phyloP scores from a whole-genome alignment of 1,140 invertebrate genomes.

The Acyrthosiphon pisum region DNA sequence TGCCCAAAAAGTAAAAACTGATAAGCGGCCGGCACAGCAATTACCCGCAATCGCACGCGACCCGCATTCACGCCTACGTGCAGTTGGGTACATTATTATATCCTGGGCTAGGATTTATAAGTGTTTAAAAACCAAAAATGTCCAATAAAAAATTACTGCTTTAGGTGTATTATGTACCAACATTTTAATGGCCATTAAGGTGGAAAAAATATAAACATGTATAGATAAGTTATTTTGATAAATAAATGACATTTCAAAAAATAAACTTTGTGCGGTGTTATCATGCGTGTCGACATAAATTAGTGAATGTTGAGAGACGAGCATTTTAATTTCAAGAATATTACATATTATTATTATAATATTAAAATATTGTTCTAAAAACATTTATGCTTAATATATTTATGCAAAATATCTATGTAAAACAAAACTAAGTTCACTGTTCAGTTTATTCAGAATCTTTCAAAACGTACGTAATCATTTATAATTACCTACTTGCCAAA shows the following conservation, averaged over 20 bases:
- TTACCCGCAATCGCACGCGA: not conserved
- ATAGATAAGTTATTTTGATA: not conserved
- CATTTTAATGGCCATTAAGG: not conserved
- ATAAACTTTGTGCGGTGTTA: not conserved
- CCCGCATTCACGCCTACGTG: not conserved
- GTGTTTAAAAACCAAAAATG: not conserved
- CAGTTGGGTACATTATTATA: not conserved
- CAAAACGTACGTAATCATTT: not conserved
- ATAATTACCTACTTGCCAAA: not conserved
- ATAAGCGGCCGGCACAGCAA: not conserved
- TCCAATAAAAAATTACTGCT: not conserved
- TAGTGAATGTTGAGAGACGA: not conserved
- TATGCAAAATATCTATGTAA: not conserved
- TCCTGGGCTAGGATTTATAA: not conserved
- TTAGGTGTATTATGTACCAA: not conserved
- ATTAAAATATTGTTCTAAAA: not conserved
- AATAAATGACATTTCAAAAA: not conserved
- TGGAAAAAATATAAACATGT: not conserved
- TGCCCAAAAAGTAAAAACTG: not conserved
- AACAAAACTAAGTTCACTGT: not conserved
- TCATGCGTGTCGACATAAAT: not conserved
- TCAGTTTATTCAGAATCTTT: not conserved
- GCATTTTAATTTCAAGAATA: not conserved
- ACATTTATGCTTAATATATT: not conserved
- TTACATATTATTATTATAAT: too few species aligned